Evolutionary conservation across 2,113 vertebrate genomes (phyloP), one percentile per base, ranked within the genome.

Genomic region (Coturnix japonica): DNA sequence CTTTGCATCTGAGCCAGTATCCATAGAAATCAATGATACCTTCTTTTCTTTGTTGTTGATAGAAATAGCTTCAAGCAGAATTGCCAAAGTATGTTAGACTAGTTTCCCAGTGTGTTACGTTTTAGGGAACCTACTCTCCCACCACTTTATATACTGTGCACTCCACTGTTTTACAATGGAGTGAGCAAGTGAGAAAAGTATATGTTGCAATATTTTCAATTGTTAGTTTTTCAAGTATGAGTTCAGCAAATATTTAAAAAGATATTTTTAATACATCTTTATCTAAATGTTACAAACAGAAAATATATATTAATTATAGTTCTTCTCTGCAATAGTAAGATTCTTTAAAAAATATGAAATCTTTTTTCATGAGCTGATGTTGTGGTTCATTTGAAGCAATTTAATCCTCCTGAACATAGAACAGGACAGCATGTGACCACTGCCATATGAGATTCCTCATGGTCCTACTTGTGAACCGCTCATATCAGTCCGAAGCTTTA

Each of bases 1-100:
- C 81, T 87, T 73, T 89, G 85, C 64, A 82, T 89, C 71, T 43
- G 54, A 92, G 71, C 89, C 86, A 95, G 78, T 59, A 89, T 85
- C 63, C 23, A 3, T 10, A 92, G 71, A 89, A 93, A 90, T 96
- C 85, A 91, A 59, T 94, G 86, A 81, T 79, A 89, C 47, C 63
- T 93, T 37, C 39, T 87, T 81, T 86, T 79, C 46, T 91, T 80
- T 87, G 37, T 60, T 84, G 81, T 91, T 5, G 33, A 76, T 77
- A 77, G 86, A 91, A 95, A 92, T 54, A 80, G 94, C 87, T 94
- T 87, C 78, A 92, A 92, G 92, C 89, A 95, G 89, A 92, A 93
- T 31, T 94, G 86, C 78, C 89, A 85, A 85, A 64, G 41, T 69
- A 63, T 47, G 49, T 78, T 75, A 90, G 41, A 59, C 33, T 47